Evolutionary conservation across 1,140 invertebrate genomes (phyloP).

Genomic region (Polyergus mexicanus): DNA sequence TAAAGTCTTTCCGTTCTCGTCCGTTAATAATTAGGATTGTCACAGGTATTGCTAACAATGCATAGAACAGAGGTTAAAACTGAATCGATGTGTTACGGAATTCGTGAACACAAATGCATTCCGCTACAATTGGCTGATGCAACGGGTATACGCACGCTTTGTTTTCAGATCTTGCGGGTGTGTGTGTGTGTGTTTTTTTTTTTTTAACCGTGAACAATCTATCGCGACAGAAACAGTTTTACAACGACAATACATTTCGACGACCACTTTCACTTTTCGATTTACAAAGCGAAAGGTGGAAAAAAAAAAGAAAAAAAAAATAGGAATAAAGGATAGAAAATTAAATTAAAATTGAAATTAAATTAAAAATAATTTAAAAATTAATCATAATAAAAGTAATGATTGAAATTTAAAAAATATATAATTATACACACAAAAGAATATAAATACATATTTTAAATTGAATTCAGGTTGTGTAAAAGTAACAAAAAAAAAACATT

Average conservation of each 20-base stretch:
- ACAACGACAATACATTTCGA: conserved; percentile 55
- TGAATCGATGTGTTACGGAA: conserved; percentile 7
- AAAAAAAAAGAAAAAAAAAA: conserved; percentile 31
- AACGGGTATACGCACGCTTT: neutral
- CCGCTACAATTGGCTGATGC: conserved; percentile 21
- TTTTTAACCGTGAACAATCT: conserved; percentile 27
- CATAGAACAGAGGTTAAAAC: conserved; percentile 10
- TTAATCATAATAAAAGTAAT: conserved; percentile 3
- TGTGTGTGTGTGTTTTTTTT: neutral
- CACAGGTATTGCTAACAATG: neutral
- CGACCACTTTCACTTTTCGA: conserved; percentile 55
- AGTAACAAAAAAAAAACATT: conserved; percentile 11
- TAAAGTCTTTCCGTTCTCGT: conserved; percentile 7
- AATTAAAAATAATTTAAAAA: neutral
- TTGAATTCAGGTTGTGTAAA: neutral
- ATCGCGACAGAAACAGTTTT: conserved; percentile 38
- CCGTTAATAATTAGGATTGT: neutral
- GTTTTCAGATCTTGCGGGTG: conserved; percentile 44
- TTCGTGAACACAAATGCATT: conserved; percentile 8
- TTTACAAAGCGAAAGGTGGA: neutral
- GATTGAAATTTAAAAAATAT: neutral
- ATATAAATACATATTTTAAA: neutral
- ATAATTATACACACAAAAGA: neutral
- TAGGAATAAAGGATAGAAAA: neutral
- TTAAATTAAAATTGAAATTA: conserved; percentile 12